A percentile compares a stretch with the other conserved stretches of the same genome.
Conservation (phyloP, 2,113 vertebrate genomes). For the Melanerpes formicivorus region DNA sequence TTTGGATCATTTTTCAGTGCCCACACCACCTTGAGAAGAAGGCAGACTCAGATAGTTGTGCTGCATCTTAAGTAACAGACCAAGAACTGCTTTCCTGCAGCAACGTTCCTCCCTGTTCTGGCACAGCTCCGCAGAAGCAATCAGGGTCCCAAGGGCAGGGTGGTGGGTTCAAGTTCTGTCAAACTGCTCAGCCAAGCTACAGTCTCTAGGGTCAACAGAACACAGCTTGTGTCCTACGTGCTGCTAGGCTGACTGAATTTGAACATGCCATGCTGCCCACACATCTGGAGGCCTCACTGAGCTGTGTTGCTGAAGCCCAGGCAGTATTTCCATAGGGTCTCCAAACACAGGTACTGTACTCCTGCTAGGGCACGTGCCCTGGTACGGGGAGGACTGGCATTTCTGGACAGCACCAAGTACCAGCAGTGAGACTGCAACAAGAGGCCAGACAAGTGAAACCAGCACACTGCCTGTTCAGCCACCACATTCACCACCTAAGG, state of each 20-base stretch:
- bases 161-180: not conserved
- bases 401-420: not conserved
- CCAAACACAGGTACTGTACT: not conserved
- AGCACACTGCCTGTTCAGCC: not conserved
- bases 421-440: not conserved
- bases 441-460: not conserved
- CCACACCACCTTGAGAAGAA: not conserved
- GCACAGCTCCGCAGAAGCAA: not conserved
- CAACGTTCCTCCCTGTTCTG: not conserved
- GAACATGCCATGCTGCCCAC: rapidly evolving
- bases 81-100: not conserved
- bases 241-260: not conserved
- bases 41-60: not conserved
- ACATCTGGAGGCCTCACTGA: rapidly evolving
- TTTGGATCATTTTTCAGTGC: not conserved
- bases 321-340: not conserved
- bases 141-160: not conserved
- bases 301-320: not conserved
- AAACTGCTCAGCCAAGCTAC: not conserved
- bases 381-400: not conserved
- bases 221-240: rapidly evolving
- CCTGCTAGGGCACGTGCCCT: not conserved
- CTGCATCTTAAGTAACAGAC: not conserved
- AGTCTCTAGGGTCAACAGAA: not conserved
- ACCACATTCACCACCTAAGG: too few relatives aligned